Base-by-base conservation (phyloP, 2,113 vertebrate genomes). In the Benitochromis conjunctus region DNA sequence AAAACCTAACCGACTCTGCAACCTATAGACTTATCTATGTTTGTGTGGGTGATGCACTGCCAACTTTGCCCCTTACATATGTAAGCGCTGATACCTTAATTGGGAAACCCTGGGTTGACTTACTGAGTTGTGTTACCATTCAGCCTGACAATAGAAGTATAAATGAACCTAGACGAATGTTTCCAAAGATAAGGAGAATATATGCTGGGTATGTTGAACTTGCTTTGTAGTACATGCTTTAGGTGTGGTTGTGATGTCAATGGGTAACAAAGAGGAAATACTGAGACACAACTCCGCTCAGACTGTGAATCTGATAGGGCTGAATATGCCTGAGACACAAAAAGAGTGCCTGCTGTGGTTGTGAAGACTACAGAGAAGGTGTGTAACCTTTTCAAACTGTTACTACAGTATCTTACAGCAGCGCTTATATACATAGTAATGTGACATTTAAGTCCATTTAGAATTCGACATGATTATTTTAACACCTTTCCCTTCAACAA, bases 1-100 rank as follows among this genome's bases (percentile, higher is more conserved):
- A 64, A 69, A 26, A 26, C 46, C 46, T 2, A 2, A 0, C 0
- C 12, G 38, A 69, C 13, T 6, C 1, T 43, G 12, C 51, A 2
- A 54, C 53, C 19, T 26, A 43, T 16, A 71, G 13, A 29, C 66
- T 18, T 26, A 71, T 26, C 21, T n/a, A 46, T 71, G 38, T 6
- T 71, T 71, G 64, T 46, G 26, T 3, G 26, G 0, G 38, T 16
- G 13, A 69, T 69, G 8, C 13, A 9, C 64, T 71, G 66, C 0
- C 41, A 71, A 26, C 41, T 18, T 46, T 6, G 6, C 2, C 41
- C 14, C 14, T 74, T 29, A 43, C 0, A 29, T 1, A 46, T 74
- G 1, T 11, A 51, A 74, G 43, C 4, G 4, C 9, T 29, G 69
- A 48, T 74, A 48, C 21, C 21, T 29, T 9, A 29, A 3, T 56